Base-by-base conservation (phyloP, 2,888 invertebrate species). In the Abscondita cerata region DNA sequence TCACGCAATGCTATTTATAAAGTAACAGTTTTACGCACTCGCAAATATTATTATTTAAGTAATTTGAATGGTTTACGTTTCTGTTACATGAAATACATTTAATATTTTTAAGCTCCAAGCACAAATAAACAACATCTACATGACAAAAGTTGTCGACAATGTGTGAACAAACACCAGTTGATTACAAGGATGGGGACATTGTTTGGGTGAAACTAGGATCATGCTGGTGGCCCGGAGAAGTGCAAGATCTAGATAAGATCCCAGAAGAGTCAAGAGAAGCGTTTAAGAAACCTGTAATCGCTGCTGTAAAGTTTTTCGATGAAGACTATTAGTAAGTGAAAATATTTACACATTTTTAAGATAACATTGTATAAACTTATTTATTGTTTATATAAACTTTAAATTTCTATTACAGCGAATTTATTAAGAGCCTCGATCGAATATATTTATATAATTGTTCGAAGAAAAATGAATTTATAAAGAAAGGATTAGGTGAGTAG, bases 161-260 rank as follows among this genome's bases (percentile, higher is more conserved):
- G 90, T 87, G 88, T 82, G 89, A 89, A 74, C 87, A 88, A 81
- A 86, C 86, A 73, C 85, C 86, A 82, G 84, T 86, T 70, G 82
- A 78, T 75, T 91, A 89, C 81, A 82, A 84, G 72, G 88, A 89
- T 71, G 91, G 91, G 53, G 92, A 93, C 74, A 84, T 93, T 72
- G 93, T 93, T 66, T 94, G 93, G 93, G 92, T 93, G 15, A 93
- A 93, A 80, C 80, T 93, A 65, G 89, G 91, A 36, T 84, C 87
- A 38, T 88, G 87, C 73, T 94, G 93, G 92, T 94, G 94, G 94
- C 93, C 94, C 19, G 93, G 91, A 9, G 89, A 90, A 78, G 91
- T 93, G 62, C 85, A 85, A 65, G 81, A 83, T 68, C 77, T 83
- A 16, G 85, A 86, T 54, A 84, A 84, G 73, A 81, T 91, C 57